Conservation (phyloP, 2,797 vertebrate species). For the Labroides dimidiatus region DNA sequence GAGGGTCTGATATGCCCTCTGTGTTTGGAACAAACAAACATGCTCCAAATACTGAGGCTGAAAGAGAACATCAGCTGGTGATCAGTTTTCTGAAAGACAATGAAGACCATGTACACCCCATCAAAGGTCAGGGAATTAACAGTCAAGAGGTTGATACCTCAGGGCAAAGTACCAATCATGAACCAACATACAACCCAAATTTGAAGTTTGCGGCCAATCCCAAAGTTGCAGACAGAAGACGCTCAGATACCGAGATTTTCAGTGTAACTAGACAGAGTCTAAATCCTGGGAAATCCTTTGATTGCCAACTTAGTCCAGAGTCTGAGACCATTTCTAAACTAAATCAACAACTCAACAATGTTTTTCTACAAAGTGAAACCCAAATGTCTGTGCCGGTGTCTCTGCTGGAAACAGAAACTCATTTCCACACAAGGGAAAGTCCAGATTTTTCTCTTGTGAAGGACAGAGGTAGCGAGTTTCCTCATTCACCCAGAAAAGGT, state of each 20-base stretch:
- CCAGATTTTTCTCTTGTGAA: constrained; percentile 34
- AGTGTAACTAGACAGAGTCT: constrained; percentile 14
- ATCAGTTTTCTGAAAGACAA: constrained; percentile 22
- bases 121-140: constrained; percentile 33
- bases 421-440: neutral
- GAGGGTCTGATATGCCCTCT: constrained; percentile 16
- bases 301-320: constrained; percentile 33
- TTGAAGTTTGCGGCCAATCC: constrained; percentile 15
- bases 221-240: constrained; percentile 27
- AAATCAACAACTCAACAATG: constrained; percentile 21
- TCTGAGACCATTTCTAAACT: constrained; percentile 38
- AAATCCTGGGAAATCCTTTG: constrained; percentile 7
- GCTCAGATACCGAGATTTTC: constrained; percentile 48
- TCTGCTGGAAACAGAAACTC: constrained; percentile 25
- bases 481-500: constrained; percentile 47
- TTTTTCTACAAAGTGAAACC: constrained; percentile 36
- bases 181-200: constrained; percentile 24
- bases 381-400: neutral
- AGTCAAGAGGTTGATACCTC: constrained; percentile 11
- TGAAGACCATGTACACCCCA: constrained; percentile 8
- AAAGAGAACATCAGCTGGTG: constrained; percentile 27
- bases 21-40: constrained; percentile 26
- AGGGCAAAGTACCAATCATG: constrained; percentile 23
- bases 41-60: constrained; percentile 12
- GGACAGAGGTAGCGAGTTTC: constrained; percentile 41